Conservation (phyloP, 2,797 vertebrate genomes). For the Amblyopsis hoosieri region DNA sequence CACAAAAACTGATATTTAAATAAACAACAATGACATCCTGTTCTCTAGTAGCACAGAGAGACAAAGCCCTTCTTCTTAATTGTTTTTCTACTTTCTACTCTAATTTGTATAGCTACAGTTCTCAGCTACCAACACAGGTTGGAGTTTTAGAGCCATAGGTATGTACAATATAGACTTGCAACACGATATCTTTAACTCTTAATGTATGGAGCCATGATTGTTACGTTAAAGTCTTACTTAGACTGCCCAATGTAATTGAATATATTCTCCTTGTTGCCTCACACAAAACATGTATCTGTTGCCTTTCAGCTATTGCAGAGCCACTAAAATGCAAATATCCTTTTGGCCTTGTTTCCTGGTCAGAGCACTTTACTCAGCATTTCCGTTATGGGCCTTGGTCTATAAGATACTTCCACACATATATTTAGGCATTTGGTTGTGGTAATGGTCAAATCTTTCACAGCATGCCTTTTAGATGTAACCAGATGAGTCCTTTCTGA, state of each 20-base stretch:
- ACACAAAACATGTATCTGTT: slow-evolving; percentile 22
- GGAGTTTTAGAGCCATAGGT: neutral
- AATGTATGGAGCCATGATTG: slow-evolving; percentile 28
- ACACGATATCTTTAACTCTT: slow-evolving; percentile 24
- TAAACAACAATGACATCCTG: slow-evolving; percentile 1
- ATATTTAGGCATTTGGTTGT: neutral
- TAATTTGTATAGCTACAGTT: slow-evolving; percentile 4
- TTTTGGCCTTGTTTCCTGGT: slow-evolving; percentile 6
- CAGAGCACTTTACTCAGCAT: slow-evolving; percentile 8
- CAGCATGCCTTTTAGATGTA: too few species aligned
- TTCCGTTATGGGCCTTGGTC: slow-evolving; percentile 20
- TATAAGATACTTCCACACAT: neutral
- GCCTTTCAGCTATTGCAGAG: slow-evolving; percentile 31
- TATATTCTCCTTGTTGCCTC: slow-evolving; percentile 17
- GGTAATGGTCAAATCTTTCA: too few species aligned
- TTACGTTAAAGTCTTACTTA: neutral
- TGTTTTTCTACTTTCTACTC: neutral
- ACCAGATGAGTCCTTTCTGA: too few species aligned
- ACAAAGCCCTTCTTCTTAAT: slow-evolving; percentile 31
- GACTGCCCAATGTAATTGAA: slow-evolving; percentile 7
- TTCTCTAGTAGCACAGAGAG: slow-evolving; percentile 31
- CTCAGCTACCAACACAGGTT: neutral
- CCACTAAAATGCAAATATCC: slow-evolving; percentile 18
- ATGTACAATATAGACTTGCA: slow-evolving; percentile 23
- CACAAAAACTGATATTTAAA: slow-evolving; percentile 3